phyloP scores from a whole-genome alignment of 2,888 invertebrate genomes.

The Amphipyra berbera region DNA sequence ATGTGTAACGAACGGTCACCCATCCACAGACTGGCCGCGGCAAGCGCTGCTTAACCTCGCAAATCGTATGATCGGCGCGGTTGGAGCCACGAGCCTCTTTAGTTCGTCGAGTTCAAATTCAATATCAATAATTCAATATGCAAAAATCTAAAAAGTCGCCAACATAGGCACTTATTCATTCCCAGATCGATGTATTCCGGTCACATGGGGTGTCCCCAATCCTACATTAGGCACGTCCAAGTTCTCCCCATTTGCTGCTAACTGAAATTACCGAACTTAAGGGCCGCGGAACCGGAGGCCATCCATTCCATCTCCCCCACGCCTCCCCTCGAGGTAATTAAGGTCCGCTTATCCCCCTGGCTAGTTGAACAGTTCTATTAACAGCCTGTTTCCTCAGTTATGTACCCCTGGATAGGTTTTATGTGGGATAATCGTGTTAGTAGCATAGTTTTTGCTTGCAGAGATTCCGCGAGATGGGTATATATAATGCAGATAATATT shows the following conservation, averaged over 20 bases:
- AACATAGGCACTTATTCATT: slow-evolving; percentile 19
- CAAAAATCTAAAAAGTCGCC: too few species aligned
- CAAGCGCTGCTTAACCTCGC: too few species aligned
- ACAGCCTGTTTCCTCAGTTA: slow-evolving; percentile 55
- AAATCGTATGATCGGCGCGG: too few species aligned
- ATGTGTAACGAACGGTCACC: too few species aligned
- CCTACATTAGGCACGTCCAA: slow-evolving; percentile 67
- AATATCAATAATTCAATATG: too few species aligned
- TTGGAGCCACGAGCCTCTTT: too few species aligned
- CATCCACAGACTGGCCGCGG: too few species aligned
- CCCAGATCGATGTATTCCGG: slow-evolving; percentile 44
- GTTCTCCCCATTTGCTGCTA: slow-evolving; percentile 70
- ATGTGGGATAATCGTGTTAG: slow-evolving; percentile 14
- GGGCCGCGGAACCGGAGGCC: slow-evolving; percentile 67
- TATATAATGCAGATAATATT: too few species aligned
- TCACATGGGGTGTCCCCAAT: slow-evolving; percentile 52
- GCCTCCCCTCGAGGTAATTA: slow-evolving; percentile 66
- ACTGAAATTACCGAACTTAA: slow-evolving; percentile 75
- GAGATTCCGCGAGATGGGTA: not conserved
- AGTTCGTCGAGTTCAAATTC: too few species aligned
- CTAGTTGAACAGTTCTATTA: slow-evolving; percentile 61
- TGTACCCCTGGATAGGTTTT: slow-evolving; percentile 38
- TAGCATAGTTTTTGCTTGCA: slow-evolving; percentile 20
- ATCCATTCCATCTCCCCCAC: slow-evolving; percentile 69
- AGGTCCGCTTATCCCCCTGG: slow-evolving; percentile 66